A percentile compares a stretch with the other conserved stretches of the same genome.
phyloP scores from a whole-genome alignment of 2,113 vertebrate genomes.

The Sphyrna mokarran region DNA sequence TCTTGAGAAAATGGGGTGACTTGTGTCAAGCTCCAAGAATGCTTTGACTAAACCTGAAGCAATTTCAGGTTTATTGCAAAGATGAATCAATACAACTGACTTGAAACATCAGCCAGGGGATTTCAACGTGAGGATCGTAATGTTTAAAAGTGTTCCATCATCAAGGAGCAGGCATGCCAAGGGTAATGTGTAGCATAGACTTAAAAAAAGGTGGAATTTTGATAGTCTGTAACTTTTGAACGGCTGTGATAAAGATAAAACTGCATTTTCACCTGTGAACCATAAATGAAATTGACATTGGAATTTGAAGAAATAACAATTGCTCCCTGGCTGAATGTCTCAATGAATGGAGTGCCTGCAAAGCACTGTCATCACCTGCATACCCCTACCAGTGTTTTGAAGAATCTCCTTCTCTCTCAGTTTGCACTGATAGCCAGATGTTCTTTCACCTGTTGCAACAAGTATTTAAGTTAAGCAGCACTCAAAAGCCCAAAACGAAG shows the following conservation, averaged over 20 bases:
- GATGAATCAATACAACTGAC: neutral
- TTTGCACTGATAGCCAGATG: neutral
- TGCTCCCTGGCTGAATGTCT: neutral
- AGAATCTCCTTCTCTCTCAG: neutral
- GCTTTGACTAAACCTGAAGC: neutral
- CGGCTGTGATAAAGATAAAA: neutral
- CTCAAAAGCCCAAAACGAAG: neutral
- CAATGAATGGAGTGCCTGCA: neutral
- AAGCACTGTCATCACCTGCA: neutral
- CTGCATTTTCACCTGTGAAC: neutral
- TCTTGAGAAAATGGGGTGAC: neutral
- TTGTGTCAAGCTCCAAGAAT: neutral
- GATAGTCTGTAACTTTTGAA: neutral
- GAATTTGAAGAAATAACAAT: conserved; percentile 7
- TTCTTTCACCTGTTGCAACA: neutral
- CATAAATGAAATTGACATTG: neutral
- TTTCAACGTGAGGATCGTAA: neutral
- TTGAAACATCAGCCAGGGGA: neutral
- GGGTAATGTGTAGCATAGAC: neutral
- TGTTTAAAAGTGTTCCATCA: neutral
- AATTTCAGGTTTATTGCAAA: neutral
- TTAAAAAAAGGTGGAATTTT: neutral
- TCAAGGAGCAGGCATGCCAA: neutral
- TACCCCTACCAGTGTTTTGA: conserved; percentile 2
- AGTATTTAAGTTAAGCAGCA: neutral